Percentiles rank a stretch among this genome's conserved stretches.
Conservation (phyloP, 1,140 invertebrate genomes). For the Amyelois transitella region DNA sequence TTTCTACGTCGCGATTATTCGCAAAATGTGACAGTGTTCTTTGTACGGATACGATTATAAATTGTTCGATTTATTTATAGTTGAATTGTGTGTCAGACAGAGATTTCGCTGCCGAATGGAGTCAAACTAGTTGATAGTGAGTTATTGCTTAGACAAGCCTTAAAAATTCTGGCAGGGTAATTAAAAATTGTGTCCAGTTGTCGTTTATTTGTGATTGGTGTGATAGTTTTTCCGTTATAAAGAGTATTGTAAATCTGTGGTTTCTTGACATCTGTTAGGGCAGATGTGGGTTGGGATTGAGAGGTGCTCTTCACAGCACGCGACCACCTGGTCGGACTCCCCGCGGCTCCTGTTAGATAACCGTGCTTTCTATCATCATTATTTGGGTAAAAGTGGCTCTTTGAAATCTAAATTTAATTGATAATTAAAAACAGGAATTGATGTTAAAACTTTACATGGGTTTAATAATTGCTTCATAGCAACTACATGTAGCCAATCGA, state of each 20-base stretch:
- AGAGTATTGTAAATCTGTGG: background rate
- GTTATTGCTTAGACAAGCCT: constrained; percentile 29
- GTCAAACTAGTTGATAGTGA: constrained; percentile 35
- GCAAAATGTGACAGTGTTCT: constrained; percentile 60
- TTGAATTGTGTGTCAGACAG: constrained; percentile 28
- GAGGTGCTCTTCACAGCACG: constrained; percentile 29
- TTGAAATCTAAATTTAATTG: too few species aligned
- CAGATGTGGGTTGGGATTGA: constrained; percentile 31
- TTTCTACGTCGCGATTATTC: constrained; percentile 69
- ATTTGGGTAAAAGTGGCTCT: too few species aligned
- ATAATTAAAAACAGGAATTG: too few species aligned
- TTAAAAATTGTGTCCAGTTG: constrained; percentile 47
- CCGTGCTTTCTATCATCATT: too few species aligned
- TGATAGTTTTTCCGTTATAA: constrained; percentile 35
- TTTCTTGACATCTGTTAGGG: constrained; percentile 35
- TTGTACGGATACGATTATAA: constrained; percentile 42
- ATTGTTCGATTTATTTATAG: constrained; percentile 48
- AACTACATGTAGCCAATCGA: too few species aligned
- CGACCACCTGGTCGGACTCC: constrained; percentile 48
- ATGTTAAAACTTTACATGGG: too few species aligned
- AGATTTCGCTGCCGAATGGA: constrained; percentile 24
- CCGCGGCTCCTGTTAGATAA: too few species aligned
- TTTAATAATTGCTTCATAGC: too few species aligned
- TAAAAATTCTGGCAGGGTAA: constrained; percentile 34
- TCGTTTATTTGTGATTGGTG: constrained; percentile 43